These are phyloP conservation scores for Hippopotamus amphibius DNA, from an alignment of 2,113 vertebrate species.

Conservation along the genomic window DNA sequence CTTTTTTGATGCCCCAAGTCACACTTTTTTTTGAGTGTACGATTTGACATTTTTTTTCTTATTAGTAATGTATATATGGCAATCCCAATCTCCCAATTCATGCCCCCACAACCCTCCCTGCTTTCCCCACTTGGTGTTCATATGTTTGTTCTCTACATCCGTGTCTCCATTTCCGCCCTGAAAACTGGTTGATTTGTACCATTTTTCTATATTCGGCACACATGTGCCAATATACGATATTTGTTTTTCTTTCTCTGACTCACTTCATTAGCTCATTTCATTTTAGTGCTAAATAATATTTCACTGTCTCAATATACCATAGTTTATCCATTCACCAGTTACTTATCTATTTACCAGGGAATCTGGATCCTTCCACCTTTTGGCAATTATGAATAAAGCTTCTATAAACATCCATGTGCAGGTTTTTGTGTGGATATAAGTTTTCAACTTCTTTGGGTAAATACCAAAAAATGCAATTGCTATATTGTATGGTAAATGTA, in stretches of 20 bases:
- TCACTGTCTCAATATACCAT: not conserved
- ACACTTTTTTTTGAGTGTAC: not conserved
- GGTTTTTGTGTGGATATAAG: not conserved
- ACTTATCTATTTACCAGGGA: not conserved
- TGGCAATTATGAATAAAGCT: not conserved
- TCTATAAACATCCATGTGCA: not conserved
- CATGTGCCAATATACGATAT: too few species aligned
- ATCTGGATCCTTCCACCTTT: not conserved
- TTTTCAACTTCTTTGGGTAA: not conserved
- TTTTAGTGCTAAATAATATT: not conserved
- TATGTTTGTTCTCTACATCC: too few species aligned
- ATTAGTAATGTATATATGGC: too few species aligned
- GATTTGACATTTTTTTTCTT: too few species aligned
- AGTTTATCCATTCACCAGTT: not conserved
- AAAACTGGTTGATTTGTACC: too few species aligned
- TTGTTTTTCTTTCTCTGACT: too few species aligned
- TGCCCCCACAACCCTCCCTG: too few species aligned
- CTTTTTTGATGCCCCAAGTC: not conserved
- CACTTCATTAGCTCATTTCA: too few species aligned
- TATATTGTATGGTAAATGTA: not conserved
- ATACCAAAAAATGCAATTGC: not conserved
- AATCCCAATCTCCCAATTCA: too few species aligned
- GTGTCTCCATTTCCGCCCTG: too few species aligned
- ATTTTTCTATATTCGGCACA: too few species aligned
- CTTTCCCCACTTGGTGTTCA: too few species aligned